phyloP scores from a whole-genome alignment of 1,140 invertebrate genomes.

The Nomia melanderi region DNA sequence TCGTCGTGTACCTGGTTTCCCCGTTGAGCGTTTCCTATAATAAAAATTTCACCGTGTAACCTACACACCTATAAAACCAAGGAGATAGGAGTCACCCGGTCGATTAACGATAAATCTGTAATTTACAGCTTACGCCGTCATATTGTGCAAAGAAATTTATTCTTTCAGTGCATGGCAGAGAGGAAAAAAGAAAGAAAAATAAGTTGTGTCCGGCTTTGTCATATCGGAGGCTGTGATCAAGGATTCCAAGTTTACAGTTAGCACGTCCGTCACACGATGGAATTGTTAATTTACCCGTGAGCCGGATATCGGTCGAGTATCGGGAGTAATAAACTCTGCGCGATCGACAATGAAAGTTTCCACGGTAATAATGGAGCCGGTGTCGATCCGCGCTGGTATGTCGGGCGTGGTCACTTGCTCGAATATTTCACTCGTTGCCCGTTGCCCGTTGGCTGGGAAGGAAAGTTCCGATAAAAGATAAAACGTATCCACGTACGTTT shows the following conservation, averaged over 20 bases:
- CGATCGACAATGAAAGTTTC: conserved; percentile 58
- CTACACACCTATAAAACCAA: no score
- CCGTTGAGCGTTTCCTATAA: no score
- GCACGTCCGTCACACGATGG: conserved; percentile 7
- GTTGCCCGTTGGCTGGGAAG: conserved; percentile 4
- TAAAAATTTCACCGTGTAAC: no score
- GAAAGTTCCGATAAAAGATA: conserved; percentile 70
- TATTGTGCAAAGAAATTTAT: no score
- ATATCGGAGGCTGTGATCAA: conserved; percentile 9
- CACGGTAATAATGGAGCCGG: conserved; percentile 46
- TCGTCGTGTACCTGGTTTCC: no score
- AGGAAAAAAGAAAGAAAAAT: background rate
- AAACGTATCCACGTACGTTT: conserved; percentile 45
- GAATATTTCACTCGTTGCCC: conserved; percentile 55
- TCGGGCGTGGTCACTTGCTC: conserved; percentile 72
- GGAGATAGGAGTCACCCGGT: no score
- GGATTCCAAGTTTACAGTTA: conserved; percentile 24
- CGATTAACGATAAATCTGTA: no score
- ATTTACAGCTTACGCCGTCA: no score
- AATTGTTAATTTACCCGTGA: conserved; percentile 45
- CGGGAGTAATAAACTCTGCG: conserved; percentile 38
- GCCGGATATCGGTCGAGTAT: conserved; percentile 38
- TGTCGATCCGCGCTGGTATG: conserved; percentile 65
- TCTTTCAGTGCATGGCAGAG: no score
- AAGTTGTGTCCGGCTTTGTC: background rate